Base-by-base conservation (phyloP, 1,140 invertebrate genomes). In the Glossosoma conforme region DNA sequence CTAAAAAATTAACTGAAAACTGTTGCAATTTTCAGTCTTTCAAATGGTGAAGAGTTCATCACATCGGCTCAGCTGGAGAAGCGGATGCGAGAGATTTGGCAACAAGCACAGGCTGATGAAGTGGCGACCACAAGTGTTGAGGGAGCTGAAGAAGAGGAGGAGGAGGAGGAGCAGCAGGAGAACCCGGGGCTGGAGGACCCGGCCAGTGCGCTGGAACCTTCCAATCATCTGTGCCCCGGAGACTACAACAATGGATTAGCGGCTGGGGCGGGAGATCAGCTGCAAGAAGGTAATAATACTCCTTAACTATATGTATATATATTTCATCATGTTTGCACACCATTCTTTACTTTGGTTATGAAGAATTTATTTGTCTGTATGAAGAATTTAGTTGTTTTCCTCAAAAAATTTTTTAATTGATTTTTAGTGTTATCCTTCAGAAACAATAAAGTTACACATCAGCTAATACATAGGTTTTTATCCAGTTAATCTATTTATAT, bases 41-140 rank as follows among this genome's bases (percentile, higher is more conserved):
- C 86, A 2, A 89, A 89, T 66, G 89, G 89, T 9, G 84, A 87
- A 65, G 85, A 91, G 60, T 91, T 87, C 56, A 90, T 91, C 36
- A 93, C 84, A 32, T 89, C 84, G 30, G 84, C 83, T 25, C 89
- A 88, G 62, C 67, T 90, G 22, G 82, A 83, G 60, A 75, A 77
- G 18, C 77, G 78, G 52, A 85, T 86, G 68, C 72, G 82, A 6
- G 77, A 83, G 52, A 77, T 87, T 43, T 81, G 81, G 62, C 76
- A 72, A 37, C 77, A 61, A 55, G 77, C 59, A 56, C 70, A 59
- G 52, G 65, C 52, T 47, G 70, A 58, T 62, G 67, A 58, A 52
- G 62, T 61, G 36, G 66, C 54, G 21, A 38, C 38, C 10, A 44
- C 45, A 49, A 62, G n/a, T 44, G 52, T 21, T 48, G 60, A 47